Percentiles rank a stretch among this genome's conserved stretches.
Evolutionary conservation across 2,888 invertebrate genomes (phyloP).

Genomic region (Philereme transversata): DNA sequence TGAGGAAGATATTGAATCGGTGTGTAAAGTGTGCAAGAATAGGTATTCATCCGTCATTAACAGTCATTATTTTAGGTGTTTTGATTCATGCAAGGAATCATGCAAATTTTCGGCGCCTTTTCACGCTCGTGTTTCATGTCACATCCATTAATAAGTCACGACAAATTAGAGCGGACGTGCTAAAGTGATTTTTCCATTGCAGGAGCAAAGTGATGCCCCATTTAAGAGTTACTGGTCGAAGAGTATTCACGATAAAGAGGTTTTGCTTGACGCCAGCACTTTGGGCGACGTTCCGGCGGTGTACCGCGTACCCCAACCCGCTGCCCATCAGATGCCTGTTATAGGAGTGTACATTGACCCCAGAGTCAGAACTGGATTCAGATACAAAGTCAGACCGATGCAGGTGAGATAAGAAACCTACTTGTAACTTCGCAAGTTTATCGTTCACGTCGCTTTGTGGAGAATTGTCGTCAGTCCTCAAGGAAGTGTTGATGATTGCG

Average conservation of each 20-base stretch:
- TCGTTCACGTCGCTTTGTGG: slow-evolving; percentile 56
- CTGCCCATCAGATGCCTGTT: slow-evolving; percentile 86
- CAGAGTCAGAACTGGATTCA: slow-evolving; percentile 88
- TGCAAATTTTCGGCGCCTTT: slow-evolving; percentile 8
- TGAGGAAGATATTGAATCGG: slow-evolving; percentile 37
- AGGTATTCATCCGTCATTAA: not conserved
- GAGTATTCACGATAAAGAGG: slow-evolving; percentile 60
- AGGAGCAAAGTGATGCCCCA: slow-evolving; percentile 66
- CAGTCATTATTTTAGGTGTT: not conserved
- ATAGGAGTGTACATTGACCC: slow-evolving; percentile 90
- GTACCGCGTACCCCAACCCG: slow-evolving; percentile 85
- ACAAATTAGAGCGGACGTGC: slow-evolving; percentile 21
- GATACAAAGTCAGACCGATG: slow-evolving; percentile 88
- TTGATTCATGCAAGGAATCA: not conserved
- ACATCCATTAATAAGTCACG: slow-evolving; percentile 24
- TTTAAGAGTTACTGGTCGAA: slow-evolving; percentile 63
- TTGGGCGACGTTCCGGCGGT: slow-evolving; percentile 87
- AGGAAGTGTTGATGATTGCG: slow-evolving; percentile 76
- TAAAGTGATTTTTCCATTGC: slow-evolving; percentile 37
- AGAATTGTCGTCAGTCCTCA: slow-evolving; percentile 55
- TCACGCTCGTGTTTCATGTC: slow-evolving; percentile 21
- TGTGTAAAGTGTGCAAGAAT: slow-evolving; percentile 21
- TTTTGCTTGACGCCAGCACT: slow-evolving; percentile 82
- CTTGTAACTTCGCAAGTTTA: slow-evolving; percentile 48
- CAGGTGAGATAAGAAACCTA: slow-evolving; percentile 75